These are phyloP conservation scores for Chelidonichthys spinosus DNA, from an alignment of 2,797 vertebrate genomes.

Conservation along the genomic window DNA sequence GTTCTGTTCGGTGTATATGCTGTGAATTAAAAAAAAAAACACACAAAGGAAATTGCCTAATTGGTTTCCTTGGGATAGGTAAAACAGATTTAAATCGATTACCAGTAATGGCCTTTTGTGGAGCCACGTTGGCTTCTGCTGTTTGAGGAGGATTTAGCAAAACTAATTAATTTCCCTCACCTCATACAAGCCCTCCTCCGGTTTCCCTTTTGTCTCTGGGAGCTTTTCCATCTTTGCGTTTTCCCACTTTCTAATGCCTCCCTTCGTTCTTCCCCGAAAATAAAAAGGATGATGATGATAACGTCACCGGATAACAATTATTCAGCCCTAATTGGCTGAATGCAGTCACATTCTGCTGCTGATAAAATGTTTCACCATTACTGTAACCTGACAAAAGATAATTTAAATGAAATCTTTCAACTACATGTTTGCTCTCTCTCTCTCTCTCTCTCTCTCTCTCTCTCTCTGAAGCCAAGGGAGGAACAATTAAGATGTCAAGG, in stretches of 20 bases:
- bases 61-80: slow-evolving; percentile 85
- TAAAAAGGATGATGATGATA: slow-evolving; percentile 58
- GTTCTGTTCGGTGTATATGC: slow-evolving; percentile 65
- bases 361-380: slow-evolving; percentile 47
- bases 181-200: slow-evolving; percentile 64
- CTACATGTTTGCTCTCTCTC: slow-evolving; percentile 56
- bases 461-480: slow-evolving; percentile 21
- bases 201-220: slow-evolving; percentile 64
- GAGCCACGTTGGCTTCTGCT: slow-evolving; percentile 77
- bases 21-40: slow-evolving; percentile 82
- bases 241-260: slow-evolving; percentile 53
- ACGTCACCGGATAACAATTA: slow-evolving; percentile 67
- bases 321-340: slow-evolving; percentile 67
- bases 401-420: slow-evolving; percentile 67
- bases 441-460: neutral
- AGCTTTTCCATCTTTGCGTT: slow-evolving; percentile 69
- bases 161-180: slow-evolving; percentile 84
- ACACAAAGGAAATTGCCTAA: slow-evolving; percentile 84
- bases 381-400: slow-evolving; percentile 58
- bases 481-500: slow-evolving; percentile 66
- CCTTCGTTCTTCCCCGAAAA: slow-evolving; percentile 54
- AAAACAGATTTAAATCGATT: slow-evolving; percentile 87
- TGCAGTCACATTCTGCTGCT: slow-evolving; percentile 42
- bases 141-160: slow-evolving; percentile 84
- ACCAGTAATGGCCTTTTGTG: slow-evolving; percentile 84